These are phyloP conservation scores for Gymnopithys bicolor DNA, from an alignment of 2,797 vertebrate species.

Conservation along the genomic window DNA sequence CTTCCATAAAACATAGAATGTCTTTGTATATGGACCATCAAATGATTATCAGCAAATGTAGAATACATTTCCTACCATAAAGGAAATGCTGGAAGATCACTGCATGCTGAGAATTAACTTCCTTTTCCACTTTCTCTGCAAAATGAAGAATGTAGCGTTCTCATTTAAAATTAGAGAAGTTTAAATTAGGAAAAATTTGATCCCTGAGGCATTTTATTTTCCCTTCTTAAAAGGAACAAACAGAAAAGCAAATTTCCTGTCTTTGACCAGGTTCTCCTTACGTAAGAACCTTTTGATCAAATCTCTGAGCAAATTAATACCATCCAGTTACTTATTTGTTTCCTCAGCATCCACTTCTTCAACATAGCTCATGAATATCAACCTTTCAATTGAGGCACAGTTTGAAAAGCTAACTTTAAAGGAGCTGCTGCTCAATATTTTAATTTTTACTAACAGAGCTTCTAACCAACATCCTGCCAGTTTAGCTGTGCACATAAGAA, in stretches of 20 bases:
- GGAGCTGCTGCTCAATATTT: not conserved
- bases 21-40: not conserved
- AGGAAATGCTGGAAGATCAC: not conserved
- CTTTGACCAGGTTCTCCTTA: not conserved
- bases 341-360: not conserved
- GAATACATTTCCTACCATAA: not conserved
- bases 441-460: not conserved
- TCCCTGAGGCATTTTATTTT: not conserved
- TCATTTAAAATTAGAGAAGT: not conserved
- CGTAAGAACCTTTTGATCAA: not conserved
- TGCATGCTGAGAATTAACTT: not conserved
- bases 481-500: constrained; percentile 20
- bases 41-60: not conserved
- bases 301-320: not conserved
- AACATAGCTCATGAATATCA: not conserved
- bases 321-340: not conserved
- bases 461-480: not conserved
- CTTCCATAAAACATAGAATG: not conserved
- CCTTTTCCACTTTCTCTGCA: not conserved
- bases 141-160: not conserved
- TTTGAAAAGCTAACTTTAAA: not conserved
- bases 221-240: not conserved
- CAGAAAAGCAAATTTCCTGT: not conserved
- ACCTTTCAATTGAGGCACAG: not conserved
- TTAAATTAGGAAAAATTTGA: not conserved